Base-by-base conservation (phyloP, 2,797 vertebrate genomes). In the Myotis vivesi region DNA sequence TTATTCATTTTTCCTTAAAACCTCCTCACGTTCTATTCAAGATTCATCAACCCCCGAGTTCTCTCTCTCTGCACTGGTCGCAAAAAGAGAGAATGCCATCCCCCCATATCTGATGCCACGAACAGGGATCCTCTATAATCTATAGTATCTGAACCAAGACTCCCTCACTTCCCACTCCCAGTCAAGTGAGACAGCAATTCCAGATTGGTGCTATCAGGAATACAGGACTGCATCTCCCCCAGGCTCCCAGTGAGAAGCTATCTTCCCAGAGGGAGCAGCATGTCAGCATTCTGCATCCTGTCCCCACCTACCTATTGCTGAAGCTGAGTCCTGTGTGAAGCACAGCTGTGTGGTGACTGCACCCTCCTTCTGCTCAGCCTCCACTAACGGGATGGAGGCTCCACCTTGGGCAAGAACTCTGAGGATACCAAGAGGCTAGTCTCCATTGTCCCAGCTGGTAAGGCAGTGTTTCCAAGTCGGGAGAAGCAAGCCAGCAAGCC, bases 151-250 rank as follows among this genome's bases (percentile, higher is more conserved):
- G 6, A 87, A 36, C 15, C 30, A 62, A 69, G 9, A 44, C 1
- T 20, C 16, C 73, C 6, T 76, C 20, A 19, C 11, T 76, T 25
- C 2, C 30, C 5, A 44, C 0, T 72, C 12, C 11, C 16, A 55
- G 33, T 11, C 83, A 36, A 72, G 5, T 12, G 6, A 92, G 41
- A 55, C 12, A 44, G 59, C 81, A 72, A 59, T 22, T 87, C 38
- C 8, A 62, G 55, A 46, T 0, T 66, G 41, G n/a, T 4, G 30
- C 28, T 17, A 3, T 41, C 15, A 73, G 51, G 16, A 81, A 41
- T 25, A 75, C 0, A 46, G 36, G 49, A 2, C 53, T 62, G 30
- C 1, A 20, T 7, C 19, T 11, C 3, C 2, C 5, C 1, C 3
- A 4, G 12, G 2, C 1, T 30, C 41, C 16, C 46, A 8, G 20